Base-by-base conservation (phyloP, 2,797 vertebrate species). In the Thunnus albacares region DNA sequence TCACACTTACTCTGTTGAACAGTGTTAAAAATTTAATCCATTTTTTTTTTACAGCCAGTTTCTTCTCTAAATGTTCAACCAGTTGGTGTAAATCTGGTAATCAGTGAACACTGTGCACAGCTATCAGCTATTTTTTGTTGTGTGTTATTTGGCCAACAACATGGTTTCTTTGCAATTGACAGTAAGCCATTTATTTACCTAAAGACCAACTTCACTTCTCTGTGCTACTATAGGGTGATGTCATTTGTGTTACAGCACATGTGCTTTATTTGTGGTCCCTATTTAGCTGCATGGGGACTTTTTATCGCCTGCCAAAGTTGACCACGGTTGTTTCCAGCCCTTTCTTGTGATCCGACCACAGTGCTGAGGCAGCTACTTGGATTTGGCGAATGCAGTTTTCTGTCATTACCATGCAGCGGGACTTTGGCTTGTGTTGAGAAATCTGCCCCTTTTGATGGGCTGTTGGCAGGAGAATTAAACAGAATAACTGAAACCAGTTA, bases 291-390 rank as follows among this genome's bases (percentile, higher is more conserved):
- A 26, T 41, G 28, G 43, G 47, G n/a, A 60, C 81, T 89, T 83
- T 90, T 71, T 63, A 43, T 6, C 4, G 26, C 38, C 43, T 57
- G 79, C 90, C 89, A 91, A 63, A 62, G 57, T 38, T 47, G 63
- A 79, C 89, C 75, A 24, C 68, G 45, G 73, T 71, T 80, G 67
- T 90, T 87, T 91, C 81, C 84, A 83, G 68, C 6, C 28, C 64
- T 77, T 84, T 80, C 72, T 47, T 79, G 80, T 67, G 66, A 89
- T 86, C 60, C 17, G 10, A 81, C 87, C 83, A n/a, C 84, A 89
- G 45, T 85, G 90, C 93, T 90, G 87, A 93, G 84, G 81, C 91
- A 90, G 91, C 90, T 91, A 53, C 84, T 87, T 78, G 71, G 79
- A 81, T 91, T 90, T 79, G 77, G 75, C 63, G 56, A 62, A 49